Evolutionary conservation across 2,797 vertebrate genomes (phyloP).

Genomic region (Pipistrellus nathusii): DNA sequence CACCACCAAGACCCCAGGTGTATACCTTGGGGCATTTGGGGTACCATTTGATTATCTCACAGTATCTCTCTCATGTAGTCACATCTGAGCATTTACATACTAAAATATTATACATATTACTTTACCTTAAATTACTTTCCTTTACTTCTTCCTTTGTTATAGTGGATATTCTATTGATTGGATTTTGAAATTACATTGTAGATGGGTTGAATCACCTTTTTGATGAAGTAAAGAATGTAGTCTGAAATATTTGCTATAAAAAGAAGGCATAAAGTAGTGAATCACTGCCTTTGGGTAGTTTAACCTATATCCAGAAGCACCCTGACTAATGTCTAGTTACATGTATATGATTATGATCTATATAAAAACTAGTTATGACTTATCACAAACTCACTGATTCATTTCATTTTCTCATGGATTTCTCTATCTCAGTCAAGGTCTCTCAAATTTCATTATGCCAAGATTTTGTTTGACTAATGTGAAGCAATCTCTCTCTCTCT

Average conservation of each 20-base stretch:
- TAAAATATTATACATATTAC: slow-evolving; percentile 11
- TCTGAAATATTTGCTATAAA: background rate
- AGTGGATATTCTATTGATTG: background rate
- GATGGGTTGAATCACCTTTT: background rate
- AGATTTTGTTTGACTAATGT: background rate
- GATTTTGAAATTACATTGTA: slow-evolving; percentile 35
- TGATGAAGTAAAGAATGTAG: background rate
- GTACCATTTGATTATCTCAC: background rate
- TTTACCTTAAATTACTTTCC: slow-evolving; percentile 30
- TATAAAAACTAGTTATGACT: background rate
- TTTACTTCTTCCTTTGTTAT: slow-evolving; percentile 35
- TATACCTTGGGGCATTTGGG: too few species aligned
- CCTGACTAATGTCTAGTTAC: background rate
- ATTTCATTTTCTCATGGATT: background rate
- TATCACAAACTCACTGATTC: background rate
- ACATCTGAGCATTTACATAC: background rate
- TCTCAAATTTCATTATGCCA: background rate
- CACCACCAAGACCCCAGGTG: background rate
- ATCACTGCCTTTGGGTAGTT: background rate
- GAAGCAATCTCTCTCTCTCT: background rate
- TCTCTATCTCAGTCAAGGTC: background rate
- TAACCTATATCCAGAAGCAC: background rate
- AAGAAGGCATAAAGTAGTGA: background rate
- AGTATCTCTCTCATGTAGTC: background rate
- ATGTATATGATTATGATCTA: background rate